Evolutionary conservation across 2,113 vertebrate genomes (phyloP).

Genomic region (Corythoichthys haematopterus): DNA sequence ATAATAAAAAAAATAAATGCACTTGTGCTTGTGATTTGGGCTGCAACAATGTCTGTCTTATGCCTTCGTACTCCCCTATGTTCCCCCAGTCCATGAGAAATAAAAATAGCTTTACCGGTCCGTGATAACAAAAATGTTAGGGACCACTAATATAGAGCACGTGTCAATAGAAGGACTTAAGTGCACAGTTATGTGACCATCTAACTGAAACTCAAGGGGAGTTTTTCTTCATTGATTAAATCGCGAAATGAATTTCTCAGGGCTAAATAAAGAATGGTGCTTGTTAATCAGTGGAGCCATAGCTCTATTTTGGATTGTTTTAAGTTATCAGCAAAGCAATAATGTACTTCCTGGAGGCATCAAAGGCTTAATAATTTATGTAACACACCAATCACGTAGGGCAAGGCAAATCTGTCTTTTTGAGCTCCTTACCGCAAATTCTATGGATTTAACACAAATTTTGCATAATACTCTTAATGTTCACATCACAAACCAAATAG

Average conservation of each 20-base stretch:
- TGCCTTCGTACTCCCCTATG: no score
- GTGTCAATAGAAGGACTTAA: neutral
- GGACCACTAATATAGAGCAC: neutral
- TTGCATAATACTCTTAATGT: no score
- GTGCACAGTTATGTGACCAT: conserved; percentile 15
- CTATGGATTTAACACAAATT: no score
- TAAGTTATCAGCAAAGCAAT: conserved; percentile 16
- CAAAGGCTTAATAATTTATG: neutral
- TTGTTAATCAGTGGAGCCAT: conserved; percentile 23
- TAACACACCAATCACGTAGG: neutral
- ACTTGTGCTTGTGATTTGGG: no score
- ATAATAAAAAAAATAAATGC: no score
- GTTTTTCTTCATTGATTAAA: conserved; percentile 22
- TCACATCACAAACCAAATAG: no score
- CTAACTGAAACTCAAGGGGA: conserved; percentile 24
- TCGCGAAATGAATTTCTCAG: conserved; percentile 22
- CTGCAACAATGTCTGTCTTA: no score
- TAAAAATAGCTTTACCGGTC: no score
- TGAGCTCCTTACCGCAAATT: no score
- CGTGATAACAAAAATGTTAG: no score
- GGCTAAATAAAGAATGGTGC: conserved; percentile 1
- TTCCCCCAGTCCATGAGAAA: no score
- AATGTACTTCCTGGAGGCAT: conserved; percentile 10
- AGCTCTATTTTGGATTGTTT: conserved; percentile 15
- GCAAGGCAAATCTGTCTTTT: neutral